A percentile compares a stretch with the other conserved stretches of the same genome.
These are phyloP conservation scores for Sarotherodon lohbergeri DNA, from an alignment of 2,113 vertebrate genomes.

Conservation along the genomic window DNA sequence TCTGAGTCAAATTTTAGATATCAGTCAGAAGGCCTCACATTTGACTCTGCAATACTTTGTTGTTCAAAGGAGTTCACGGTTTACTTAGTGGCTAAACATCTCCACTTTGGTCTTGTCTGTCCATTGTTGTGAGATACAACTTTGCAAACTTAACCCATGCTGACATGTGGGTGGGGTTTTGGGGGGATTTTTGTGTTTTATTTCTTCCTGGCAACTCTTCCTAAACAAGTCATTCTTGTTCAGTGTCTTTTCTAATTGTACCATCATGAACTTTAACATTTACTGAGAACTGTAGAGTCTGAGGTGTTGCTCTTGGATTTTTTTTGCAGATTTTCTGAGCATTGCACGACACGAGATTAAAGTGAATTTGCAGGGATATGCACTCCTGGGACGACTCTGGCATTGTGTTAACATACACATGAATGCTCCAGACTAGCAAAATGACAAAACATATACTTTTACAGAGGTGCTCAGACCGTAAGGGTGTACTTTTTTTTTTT, in stretches of 20 bases:
- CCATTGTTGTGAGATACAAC: not conserved
- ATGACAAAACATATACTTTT: not conserved
- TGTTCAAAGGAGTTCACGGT: not conserved
- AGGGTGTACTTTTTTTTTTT: not conserved
- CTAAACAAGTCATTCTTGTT: not conserved
- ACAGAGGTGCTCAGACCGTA: not conserved
- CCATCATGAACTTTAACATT: not conserved
- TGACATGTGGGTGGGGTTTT: rapidly evolving
- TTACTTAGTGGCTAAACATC: not conserved
- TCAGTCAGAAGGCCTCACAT: not conserved
- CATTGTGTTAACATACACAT: not conserved
- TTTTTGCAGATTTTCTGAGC: not conserved
- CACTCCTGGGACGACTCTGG: not conserved
- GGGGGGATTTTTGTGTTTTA: not conserved
- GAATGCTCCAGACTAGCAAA: not conserved
- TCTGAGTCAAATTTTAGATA: not conserved
- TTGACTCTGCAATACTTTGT: not conserved
- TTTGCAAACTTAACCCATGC: not conserved
- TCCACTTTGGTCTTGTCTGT: not conserved
- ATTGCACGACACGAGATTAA: not conserved
- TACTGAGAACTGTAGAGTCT: not conserved
- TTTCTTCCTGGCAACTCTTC: not conserved
- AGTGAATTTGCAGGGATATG: not conserved
- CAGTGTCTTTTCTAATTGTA: not conserved
- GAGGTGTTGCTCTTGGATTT: not conserved